A percentile compares a stretch with the other conserved stretches of the same genome.
These are phyloP conservation scores for Temnothorax longispinosus DNA, from an alignment of 1,140 invertebrate genomes.

Conservation along the genomic window DNA sequence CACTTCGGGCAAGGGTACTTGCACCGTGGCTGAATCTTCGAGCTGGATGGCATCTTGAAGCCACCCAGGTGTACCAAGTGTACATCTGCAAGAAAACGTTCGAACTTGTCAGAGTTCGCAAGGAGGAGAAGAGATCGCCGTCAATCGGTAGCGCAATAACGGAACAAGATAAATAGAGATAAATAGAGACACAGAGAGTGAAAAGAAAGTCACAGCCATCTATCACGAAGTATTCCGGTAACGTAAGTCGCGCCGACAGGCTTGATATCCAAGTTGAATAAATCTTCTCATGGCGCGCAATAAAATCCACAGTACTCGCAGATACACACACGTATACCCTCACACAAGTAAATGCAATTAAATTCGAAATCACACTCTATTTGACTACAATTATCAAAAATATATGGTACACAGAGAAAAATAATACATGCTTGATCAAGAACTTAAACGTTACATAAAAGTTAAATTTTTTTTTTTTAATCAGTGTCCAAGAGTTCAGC, in stretches of 20 bases:
- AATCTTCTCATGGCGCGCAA: background rate
- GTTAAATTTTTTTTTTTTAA: background rate
- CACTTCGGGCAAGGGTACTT: conserved; percentile 89
- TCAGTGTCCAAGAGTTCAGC: background rate
- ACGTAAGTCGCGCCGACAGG: background rate
- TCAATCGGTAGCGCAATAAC: background rate
- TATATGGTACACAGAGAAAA: background rate
- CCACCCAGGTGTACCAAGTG: conserved; percentile 47
- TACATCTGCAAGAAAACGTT: conserved; percentile 73
- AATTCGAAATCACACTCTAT: background rate
- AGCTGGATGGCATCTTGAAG: conserved; percentile 53
- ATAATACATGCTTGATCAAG: background rate
- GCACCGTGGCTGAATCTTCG: background rate
- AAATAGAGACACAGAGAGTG: background rate
- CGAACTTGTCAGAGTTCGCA: conserved; percentile 44
- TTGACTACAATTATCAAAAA: background rate
- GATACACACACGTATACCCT: background rate
- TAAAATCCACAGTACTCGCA: background rate
- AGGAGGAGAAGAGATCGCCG: background rate
- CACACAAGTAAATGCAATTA: background rate
- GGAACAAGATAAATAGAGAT: background rate
- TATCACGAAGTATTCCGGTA: background rate
- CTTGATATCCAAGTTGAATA: background rate
- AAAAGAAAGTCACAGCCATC: background rate
- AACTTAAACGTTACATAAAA: background rate